phyloP scores from a whole-genome alignment of 2,888 invertebrate species.

The Nyleta sp. region DNA sequence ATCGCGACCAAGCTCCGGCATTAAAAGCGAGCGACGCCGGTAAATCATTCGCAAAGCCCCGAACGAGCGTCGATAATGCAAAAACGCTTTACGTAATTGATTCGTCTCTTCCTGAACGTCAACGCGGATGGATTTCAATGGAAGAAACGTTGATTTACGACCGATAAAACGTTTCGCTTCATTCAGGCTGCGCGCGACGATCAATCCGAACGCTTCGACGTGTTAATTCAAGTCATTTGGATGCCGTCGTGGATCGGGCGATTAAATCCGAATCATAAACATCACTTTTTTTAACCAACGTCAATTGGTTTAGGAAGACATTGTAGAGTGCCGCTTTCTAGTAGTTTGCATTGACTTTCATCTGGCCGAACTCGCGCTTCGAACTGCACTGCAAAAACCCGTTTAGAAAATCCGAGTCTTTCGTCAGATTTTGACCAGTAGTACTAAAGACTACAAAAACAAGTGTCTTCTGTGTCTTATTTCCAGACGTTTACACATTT shows the following conservation, averaged over 20 bases:
- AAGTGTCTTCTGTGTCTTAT: too few relatives aligned
- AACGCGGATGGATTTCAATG: conserved; percentile 15
- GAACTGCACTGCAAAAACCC: too few relatives aligned
- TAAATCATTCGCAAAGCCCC: conserved; percentile 9
- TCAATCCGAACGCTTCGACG: neutral
- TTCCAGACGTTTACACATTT: too few relatives aligned
- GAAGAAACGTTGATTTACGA: conserved; percentile 34
- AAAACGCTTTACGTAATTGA: conserved; percentile 28
- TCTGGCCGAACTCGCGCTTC: too few relatives aligned
- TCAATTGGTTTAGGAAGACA: conserved; percentile 15
- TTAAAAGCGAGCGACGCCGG: neutral
- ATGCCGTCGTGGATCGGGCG: neutral
- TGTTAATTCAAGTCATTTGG: conserved; percentile 20
- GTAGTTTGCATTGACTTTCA: conserved; percentile 15
- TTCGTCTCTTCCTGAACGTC: conserved; percentile 22
- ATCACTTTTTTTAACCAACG: neutral
- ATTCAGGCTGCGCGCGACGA: too few relatives aligned
- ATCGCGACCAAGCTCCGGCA: neutral
- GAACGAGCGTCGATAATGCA: neutral
- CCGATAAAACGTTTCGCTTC: conserved; percentile 24
- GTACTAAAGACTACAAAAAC: too few relatives aligned
- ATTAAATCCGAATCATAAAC: conserved; percentile 15
- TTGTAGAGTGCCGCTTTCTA: conserved; percentile 19
- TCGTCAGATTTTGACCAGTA: too few relatives aligned
- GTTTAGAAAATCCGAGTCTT: too few relatives aligned